Evolutionary conservation across 2,113 vertebrate genomes (phyloP), one percentile per base, ranked within the genome.

Genomic region (Stomatorhinus ivindoensis): DNA sequence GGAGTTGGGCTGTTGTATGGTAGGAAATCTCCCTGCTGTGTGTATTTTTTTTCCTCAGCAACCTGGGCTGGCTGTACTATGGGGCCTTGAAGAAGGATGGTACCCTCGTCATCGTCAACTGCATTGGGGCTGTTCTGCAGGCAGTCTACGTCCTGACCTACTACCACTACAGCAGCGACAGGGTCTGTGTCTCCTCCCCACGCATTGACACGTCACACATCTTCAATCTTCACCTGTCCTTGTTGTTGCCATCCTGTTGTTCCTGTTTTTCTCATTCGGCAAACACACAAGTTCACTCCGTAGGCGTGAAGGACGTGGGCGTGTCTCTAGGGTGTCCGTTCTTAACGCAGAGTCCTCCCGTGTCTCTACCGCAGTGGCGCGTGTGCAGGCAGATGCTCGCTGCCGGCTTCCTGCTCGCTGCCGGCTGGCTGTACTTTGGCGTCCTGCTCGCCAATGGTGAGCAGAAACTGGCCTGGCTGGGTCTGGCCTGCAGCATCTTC

Each of bases 11-110:
- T 19, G 15, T 39, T 76, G 31, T 42, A 4, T 19, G 35, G 31
- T 42, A 80, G 35, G 19, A 39, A 80, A 4, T 31, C n/a, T 84
- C 6, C 21, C 44, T 46, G 82, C 39, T 46, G 21, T 19, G 19
- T 47, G 5, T 15, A 11, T 21, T 84, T 3, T 89, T 61, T 65
- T 9, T 46, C 7, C 89, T 90, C 93, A 99, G 98, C 93, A 99
- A 98, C 95, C 92, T 99, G 55, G 95, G 97, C 76, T 99, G 98
- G 98, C 90, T 98, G 92, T 97, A 97, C 92, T 99, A 99, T 0
- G 98, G 98, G 65, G 90, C 94, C 19, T 92, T 98, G 92, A 99
- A 98, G 92, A 91, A 35, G 0, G 97, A 98, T 1, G 89, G 94
- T 44, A 99, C 97, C 0, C 89, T 99, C 51, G 91, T 98, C 50